Evolutionary conservation across 2,113 vertebrate species (phyloP).

Genomic region (Todiramphus chloris): DNA sequence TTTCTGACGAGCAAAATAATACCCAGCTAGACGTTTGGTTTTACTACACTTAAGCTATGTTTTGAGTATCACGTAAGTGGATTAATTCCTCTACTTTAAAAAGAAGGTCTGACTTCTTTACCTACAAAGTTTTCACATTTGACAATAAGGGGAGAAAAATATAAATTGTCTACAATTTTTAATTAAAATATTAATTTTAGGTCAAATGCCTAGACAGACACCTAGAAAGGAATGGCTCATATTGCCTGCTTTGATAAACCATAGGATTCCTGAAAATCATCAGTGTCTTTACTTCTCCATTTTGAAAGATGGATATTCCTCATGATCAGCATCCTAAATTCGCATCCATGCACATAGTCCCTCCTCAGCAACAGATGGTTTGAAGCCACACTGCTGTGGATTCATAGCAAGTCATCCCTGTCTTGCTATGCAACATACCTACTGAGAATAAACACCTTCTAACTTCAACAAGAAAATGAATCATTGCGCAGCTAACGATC

Average conservation of each 20-base stretch:
- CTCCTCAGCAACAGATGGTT: not conserved
- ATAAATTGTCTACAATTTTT: not conserved
- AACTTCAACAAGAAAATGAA: not conserved
- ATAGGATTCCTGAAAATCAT: not conserved
- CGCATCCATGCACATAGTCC: fast-evolving
- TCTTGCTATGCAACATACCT: not conserved
- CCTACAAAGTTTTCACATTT: not conserved
- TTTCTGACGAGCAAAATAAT: not conserved
- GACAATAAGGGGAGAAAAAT: not conserved
- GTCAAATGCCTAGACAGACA: not conserved
- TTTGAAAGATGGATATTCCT: not conserved
- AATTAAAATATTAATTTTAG: not conserved
- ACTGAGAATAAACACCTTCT: not conserved
- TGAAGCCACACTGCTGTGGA: not conserved
- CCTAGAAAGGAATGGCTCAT: not conserved
- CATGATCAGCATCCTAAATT: not conserved
- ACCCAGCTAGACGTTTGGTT: not conserved
- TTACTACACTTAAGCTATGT: not conserved
- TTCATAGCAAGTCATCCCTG: not conserved
- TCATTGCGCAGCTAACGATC: not conserved
- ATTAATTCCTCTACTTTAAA: not conserved
- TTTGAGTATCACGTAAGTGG: not conserved
- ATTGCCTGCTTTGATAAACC: not conserved
- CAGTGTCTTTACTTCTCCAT: not conserved
- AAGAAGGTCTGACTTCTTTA: not conserved